phyloP scores from a whole-genome alignment of 1,140 invertebrate genomes.

The Lineus longissimus region DNA sequence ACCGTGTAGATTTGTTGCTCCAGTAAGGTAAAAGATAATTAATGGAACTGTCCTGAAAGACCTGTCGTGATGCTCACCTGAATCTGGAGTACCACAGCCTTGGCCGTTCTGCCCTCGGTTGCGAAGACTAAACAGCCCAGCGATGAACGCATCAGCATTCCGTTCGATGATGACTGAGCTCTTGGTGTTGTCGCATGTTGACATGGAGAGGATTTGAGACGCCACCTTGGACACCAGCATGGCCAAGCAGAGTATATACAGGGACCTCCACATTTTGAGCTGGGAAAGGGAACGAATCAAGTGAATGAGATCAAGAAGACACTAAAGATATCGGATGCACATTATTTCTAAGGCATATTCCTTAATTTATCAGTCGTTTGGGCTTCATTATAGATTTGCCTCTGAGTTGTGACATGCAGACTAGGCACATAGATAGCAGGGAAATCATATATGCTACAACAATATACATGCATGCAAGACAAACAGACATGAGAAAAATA shows the following conservation, averaged over 20 bases:
- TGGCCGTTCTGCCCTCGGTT: constrained; percentile 21
- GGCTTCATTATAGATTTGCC: no score
- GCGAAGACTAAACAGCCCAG: constrained; percentile 21
- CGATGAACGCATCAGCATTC: constrained; percentile 24
- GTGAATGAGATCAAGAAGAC: neutral
- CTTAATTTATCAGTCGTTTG: no score
- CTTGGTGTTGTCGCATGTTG: neutral
- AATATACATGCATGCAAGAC: no score
- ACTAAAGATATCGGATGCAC: no score
- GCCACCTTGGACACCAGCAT: neutral
- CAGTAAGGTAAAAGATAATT: no score
- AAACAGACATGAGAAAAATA: no score
- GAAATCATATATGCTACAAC: no score
- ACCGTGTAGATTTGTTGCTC: no score
- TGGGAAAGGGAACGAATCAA: neutral
- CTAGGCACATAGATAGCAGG: no score
- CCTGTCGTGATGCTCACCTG: constrained; percentile 21
- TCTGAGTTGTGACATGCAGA: no score
- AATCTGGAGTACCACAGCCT: constrained; percentile 32
- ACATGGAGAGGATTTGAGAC: neutral
- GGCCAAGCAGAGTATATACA: neutral
- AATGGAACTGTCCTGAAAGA: neutral
- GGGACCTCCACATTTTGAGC: neutral
- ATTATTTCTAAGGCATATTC: no score
- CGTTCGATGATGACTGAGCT: neutral